Evolutionary conservation across 2,888 invertebrate species (phyloP), one percentile per base, ranked within the genome.

Genomic region (Byasa hedistus): DNA sequence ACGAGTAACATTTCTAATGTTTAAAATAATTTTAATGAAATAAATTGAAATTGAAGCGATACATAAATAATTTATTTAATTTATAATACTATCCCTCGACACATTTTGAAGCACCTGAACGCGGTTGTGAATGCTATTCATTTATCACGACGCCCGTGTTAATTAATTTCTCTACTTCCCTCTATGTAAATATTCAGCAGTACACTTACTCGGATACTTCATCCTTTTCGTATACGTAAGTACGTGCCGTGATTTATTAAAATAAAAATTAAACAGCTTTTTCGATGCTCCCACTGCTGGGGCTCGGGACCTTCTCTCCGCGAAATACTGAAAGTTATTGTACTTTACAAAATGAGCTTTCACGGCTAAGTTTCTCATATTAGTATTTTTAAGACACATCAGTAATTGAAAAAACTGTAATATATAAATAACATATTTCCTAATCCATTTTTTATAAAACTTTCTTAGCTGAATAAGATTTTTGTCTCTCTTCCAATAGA

Each of bases 71-170:
- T 57, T 57, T 17, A 48, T 58, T 39, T 54, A 44, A 24, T 23
- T n/a, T 61, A 19, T n/a, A n/a, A n/a, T n/a, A n/a, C 19, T 24
- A 27, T 27, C 21, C 36, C 27, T 54, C 52, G 3, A 54, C n/a
- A 15, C 8, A 22, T 10, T 22, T 22, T 23, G 52, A 57, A 32
- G 57, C 55, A 55, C 57, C 57, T 57, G 57, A 36, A 32, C n/a
- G 27, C 27, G 57, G 7, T 57, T 32, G n/a, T 19, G 59, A 19
- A 48, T 12, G 51, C 23, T 23, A 19, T 36, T 51, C 59, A 60
- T 60, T 60, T 51, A 27, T 60, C 51, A 60, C 23, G 48, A 58
- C 22, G 39, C n/a, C 59, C 19, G 59, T 23, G 48, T 60, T 60
- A 60, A 60, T 60, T 60, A 22, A 48, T 60, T 60, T 24, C 17